phyloP scores from a whole-genome alignment of 1,140 invertebrate species.

The Hylaeus anthracinus region DNA sequence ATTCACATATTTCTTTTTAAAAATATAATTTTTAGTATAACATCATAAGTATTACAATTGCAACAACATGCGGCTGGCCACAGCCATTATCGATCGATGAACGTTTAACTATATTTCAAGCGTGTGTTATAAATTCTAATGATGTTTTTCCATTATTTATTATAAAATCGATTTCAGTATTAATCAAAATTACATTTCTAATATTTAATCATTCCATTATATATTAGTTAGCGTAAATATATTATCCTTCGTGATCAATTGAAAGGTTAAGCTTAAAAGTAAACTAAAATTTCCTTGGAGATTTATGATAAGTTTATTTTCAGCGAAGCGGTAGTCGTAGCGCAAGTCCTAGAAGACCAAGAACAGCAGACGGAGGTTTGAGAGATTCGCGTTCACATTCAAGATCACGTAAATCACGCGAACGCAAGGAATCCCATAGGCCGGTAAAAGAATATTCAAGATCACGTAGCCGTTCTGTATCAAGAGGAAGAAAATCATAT shows the following conservation, averaged over 20 bases:
- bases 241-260: background rate
- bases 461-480: constrained; percentile 75
- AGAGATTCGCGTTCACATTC: constrained; percentile 76
- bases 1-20: constrained; percentile 15
- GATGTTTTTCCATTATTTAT: background rate
- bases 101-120: constrained; percentile 21
- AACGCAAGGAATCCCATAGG: constrained; percentile 72
- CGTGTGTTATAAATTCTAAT: background rate
- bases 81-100: constrained; percentile 65
- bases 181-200: background rate
- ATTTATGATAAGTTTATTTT: constrained; percentile 22
- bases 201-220: background rate
- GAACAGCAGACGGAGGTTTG: constrained; percentile 67
- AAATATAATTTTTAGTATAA: constrained; percentile 9
- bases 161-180: background rate
- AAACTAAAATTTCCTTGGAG: background rate
- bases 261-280: constrained; percentile 32
- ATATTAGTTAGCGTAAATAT: background rate
- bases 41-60: background rate
- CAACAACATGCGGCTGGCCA: constrained; percentile 35
- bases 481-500: constrained; percentile 73
- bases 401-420: constrained; percentile 72
- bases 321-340: constrained; percentile 75
- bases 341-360: constrained; percentile 69
- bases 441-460: constrained; percentile 75